Percentiles rank a stretch among this genome's conserved stretches.
Conservation (phyloP, 2,888 invertebrate genomes). For the Tiliacea aurago region DNA sequence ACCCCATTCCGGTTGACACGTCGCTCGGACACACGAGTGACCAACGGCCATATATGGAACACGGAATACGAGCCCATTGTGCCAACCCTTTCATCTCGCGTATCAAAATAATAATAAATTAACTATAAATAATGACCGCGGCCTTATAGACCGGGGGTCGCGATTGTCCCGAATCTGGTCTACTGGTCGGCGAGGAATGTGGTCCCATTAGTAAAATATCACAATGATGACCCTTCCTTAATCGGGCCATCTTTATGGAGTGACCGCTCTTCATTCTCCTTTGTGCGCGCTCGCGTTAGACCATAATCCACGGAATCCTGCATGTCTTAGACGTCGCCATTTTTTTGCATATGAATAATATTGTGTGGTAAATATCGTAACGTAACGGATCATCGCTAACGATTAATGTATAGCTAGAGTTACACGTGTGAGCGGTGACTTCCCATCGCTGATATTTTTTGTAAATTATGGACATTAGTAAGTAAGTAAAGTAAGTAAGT, state of each 20-base stretch:
- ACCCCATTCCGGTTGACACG: conserved; percentile 72
- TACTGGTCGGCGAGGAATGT: conserved; percentile 87
- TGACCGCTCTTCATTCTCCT: conserved; percentile 84
- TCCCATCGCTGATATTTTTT: conserved; percentile 41
- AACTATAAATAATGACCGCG: conserved; percentile 86
- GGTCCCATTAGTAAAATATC: conserved; percentile 88
- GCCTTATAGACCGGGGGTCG: conserved; percentile 68
- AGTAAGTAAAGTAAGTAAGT: too few species aligned
- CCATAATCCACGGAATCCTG: conserved; percentile 85
- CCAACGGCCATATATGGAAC: conserved; percentile 82
- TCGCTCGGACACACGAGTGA: conserved; percentile 73
- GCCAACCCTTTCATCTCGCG: conserved; percentile 86
- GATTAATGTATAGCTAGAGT: conserved; percentile 23
- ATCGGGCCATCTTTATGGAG: conserved; percentile 88
- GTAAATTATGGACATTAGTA: conserved; percentile 43
- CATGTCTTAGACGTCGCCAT: conserved; percentile 75
- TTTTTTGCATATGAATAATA: conserved; percentile 86
- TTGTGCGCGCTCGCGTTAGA: conserved; percentile 85
- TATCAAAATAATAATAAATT: conserved; percentile 90
- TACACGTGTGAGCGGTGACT: conserved; percentile 56
- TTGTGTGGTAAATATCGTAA: conserved; percentile 68
- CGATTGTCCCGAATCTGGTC: conserved; percentile 78
- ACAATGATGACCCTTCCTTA: conserved; percentile 85
- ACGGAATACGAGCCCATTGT: conserved; percentile 83
- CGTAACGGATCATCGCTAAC: conserved; percentile 59